phyloP scores from a whole-genome alignment of 2,888 invertebrate species.

The Cantharis rufa region DNA sequence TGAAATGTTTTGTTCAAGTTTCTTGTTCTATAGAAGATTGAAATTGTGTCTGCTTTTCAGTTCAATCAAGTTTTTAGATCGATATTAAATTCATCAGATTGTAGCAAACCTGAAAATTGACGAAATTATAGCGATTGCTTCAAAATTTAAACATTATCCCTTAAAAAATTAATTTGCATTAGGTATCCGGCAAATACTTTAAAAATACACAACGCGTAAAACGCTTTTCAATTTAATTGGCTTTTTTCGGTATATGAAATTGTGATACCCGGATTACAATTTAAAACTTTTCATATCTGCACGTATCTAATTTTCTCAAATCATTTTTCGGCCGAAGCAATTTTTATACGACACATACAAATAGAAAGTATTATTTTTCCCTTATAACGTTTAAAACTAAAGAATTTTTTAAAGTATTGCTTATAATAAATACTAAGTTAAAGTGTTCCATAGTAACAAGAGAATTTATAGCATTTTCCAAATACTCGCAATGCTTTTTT shows the following conservation, averaged over 20 bases:
- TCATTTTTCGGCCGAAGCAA: neutral
- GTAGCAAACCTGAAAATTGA: neutral
- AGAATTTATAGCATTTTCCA: slow-evolving; percentile 2
- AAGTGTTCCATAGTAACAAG: slow-evolving; percentile 2
- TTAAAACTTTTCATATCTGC: neutral
- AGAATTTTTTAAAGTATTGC: neutral
- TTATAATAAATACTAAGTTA: slow-evolving; percentile 2
- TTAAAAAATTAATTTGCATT: neutral
- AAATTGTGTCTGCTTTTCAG: neutral
- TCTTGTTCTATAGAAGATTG: neutral
- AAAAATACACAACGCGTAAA: neutral
- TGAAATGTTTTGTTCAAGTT: neutral
- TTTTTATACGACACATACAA: neutral
- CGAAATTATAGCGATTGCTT: neutral
- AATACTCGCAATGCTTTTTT: slow-evolving; percentile 4
- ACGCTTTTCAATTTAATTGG: neutral
- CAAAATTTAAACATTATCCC: neutral
- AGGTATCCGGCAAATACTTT: neutral
- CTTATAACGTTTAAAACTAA: neutral
- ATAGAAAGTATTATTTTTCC: neutral
- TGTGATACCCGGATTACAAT: neutral
- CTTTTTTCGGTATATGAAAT: neutral
- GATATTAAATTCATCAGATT: neutral
- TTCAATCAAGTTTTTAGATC: neutral
- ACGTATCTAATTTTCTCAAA: neutral